phyloP scores from a whole-genome alignment of 2,797 vertebrate species.

The Protonibea diacanthus region DNA sequence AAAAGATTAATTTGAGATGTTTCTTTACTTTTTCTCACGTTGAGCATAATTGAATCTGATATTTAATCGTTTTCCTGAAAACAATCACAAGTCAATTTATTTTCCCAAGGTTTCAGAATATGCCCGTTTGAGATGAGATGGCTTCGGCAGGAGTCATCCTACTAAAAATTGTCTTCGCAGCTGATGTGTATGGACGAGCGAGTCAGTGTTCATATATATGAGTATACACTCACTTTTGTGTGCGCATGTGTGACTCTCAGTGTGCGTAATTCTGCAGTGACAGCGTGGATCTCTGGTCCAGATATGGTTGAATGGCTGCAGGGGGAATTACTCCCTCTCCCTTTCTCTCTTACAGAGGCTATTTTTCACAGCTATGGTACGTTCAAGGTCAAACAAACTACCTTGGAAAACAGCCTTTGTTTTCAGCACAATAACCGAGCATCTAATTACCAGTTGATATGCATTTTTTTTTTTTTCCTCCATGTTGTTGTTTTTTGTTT shows the following conservation, averaged over 20 bases:
- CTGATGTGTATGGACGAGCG: slow-evolving; percentile 26
- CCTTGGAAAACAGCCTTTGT: slow-evolving; percentile 45
- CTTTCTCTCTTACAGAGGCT: slow-evolving; percentile 42
- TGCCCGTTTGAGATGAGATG: slow-evolving; percentile 45
- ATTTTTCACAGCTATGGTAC: slow-evolving; percentile 55
- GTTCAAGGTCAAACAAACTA: slow-evolving; percentile 76
- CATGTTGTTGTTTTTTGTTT: neutral
- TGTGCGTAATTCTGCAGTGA: slow-evolving; percentile 55
- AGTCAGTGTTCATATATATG: neutral
- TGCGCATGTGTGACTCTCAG: slow-evolving; percentile 31
- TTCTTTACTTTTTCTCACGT: slow-evolving; percentile 25
- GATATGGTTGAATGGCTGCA: slow-evolving; percentile 69
- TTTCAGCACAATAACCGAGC: slow-evolving; percentile 39
- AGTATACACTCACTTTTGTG: neutral
- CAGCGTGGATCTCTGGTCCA: slow-evolving; percentile 56
- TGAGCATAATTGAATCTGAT: slow-evolving; percentile 39
- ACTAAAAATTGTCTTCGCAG: slow-evolving; percentile 15
- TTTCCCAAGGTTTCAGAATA: slow-evolving; percentile 39
- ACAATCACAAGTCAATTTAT: slow-evolving; percentile 53
- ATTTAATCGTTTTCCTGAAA: slow-evolving; percentile 38
- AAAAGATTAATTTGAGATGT: slow-evolving; percentile 17
- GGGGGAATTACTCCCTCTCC: slow-evolving; percentile 57
- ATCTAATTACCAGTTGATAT: slow-evolving; percentile 12
- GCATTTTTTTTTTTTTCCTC: slow-evolving; percentile 10
- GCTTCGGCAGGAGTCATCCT: slow-evolving; percentile 19